Base-by-base conservation (phyloP, 2,797 vertebrate species). In the Poecilia velifera region DNA sequence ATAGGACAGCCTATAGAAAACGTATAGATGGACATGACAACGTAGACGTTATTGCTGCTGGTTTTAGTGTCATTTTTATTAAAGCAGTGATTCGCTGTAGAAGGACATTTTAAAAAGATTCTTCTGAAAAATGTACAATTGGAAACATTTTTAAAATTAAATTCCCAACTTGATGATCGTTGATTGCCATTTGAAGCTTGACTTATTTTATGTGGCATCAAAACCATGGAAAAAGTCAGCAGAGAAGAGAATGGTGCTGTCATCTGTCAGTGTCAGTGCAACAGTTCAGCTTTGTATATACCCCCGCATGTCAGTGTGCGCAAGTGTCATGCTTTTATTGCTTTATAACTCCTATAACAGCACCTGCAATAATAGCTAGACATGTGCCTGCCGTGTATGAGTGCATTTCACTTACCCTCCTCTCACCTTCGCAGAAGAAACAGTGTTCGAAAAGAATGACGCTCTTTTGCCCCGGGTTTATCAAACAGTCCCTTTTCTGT, bases 121-220 rank as follows among this genome's bases (percentile, higher is more conserved):
- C 78, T 82, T 82, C 73, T 66, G 85, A 88, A 81, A 64, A 77
- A 87, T 74, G 9, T 43, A 36, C 78, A 86, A 76, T 75, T 51
- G 6, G 51, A 87, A 89, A 89, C 73, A 72, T 41, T 73, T 49
- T 89, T 76, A 82, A 89, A 59, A 92, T 91, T 90, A 88, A 81
- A 90, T 84, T 80, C 79, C 64, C 25, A 28, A 75, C 20, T 85
- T 92, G 92, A 90, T 92, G 81, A 91, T 84, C 78, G 71, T 73
- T 84, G 81, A 90, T 93, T 90, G 90, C 83, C 57, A 84, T 81
- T 80, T 86, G 83, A 89, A 76, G 74, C 75, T 90, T 86, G 57
- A 83, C 55, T 77, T 86, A 89, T 88, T 85, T 83, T 79, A 49
- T 62, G 34, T 25, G 45, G 12, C 62, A 87, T 70, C 71, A 81